These are phyloP conservation scores for Tetranychus cinnabarinus DNA, from an alignment of 1,140 invertebrate species.

Conservation along the genomic window DNA sequence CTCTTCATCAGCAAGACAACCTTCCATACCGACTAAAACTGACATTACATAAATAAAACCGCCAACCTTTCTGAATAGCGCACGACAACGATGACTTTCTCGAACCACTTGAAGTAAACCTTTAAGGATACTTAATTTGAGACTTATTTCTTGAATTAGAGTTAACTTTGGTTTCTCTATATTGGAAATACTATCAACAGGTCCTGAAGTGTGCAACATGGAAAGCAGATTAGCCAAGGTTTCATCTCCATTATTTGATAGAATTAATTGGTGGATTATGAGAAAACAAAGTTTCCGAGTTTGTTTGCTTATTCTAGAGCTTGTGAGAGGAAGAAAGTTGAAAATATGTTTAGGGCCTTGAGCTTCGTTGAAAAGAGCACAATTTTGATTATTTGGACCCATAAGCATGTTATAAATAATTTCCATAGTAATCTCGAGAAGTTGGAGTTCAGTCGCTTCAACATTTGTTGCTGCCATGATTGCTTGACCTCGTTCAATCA, in stretches of 20 bases:
- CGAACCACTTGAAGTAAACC: constrained; percentile 59
- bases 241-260: constrained; percentile 74
- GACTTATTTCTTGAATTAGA: neutral
- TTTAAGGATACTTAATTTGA: constrained; percentile 19
- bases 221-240: constrained; percentile 76
- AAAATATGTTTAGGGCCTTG: constrained; percentile 8
- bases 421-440: constrained; percentile 3
- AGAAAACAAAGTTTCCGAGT: constrained; percentile 12
- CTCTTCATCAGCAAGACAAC: constrained; percentile 30
- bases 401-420: constrained; percentile 1
- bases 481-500: neutral
- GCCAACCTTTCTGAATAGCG: constrained; percentile 87
- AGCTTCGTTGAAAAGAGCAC: constrained; percentile 7
- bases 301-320: neutral
- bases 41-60: constrained; percentile 95
- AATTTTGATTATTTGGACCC: constrained; percentile 9
- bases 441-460: neutral
- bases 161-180: neutral
- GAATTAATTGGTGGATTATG: constrained; percentile 49
- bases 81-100: constrained; percentile 81
- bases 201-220: constrained; percentile 62
- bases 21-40: constrained; percentile 75
- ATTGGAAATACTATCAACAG: neutral
- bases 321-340: neutral
- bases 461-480: neutral